Conservation (phyloP, 2,113 vertebrate species). For the Puffinus mauretanicus region DNA sequence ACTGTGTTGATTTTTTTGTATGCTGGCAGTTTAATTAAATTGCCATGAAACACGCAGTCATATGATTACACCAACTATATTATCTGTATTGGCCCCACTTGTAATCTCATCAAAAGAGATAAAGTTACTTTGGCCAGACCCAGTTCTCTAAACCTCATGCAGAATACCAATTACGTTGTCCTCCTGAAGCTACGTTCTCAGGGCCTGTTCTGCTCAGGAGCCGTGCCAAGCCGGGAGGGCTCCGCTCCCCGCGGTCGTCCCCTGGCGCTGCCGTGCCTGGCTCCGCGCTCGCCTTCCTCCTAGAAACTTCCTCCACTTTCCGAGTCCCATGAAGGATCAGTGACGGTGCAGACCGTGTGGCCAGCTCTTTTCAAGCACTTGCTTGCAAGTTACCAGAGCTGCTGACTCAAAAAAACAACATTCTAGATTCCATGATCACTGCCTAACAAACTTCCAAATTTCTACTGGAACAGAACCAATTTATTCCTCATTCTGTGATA, state of each 20-base stretch:
- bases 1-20: neutral
- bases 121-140: neutral
- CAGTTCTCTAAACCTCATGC: neutral
- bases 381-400: neutral
- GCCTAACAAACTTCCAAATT: neutral
- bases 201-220: neutral
- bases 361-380: neutral
- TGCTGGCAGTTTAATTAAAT: conserved; percentile 1
- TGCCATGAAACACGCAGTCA: neutral
- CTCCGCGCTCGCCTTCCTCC: neutral
- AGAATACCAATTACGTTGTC: accelerated
- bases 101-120: neutral
- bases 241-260: accelerated
- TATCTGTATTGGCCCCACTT: neutral
- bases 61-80: neutral
- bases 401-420: neutral
- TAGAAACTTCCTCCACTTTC: neutral
- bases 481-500: neutral
- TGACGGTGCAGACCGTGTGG: accelerated
- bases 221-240: neutral
- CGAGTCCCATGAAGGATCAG: accelerated
- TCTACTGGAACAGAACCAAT: neutral
- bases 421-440: neutral
- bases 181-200: accelerated
- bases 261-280: accelerated